Base-by-base conservation (phyloP, 2,797 vertebrate genomes). In the Pangasius djambal region DNA sequence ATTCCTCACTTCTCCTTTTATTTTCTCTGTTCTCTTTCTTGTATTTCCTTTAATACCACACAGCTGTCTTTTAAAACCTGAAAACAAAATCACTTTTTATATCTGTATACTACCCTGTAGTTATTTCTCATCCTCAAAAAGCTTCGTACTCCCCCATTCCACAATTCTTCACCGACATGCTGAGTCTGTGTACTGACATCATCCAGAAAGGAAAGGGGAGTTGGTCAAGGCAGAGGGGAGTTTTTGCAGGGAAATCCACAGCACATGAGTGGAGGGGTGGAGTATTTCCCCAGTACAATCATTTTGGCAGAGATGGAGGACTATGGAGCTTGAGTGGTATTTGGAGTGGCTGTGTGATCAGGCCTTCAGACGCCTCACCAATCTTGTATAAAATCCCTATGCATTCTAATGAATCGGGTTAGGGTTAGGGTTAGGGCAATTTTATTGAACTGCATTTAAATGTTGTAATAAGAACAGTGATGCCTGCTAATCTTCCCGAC, bases 241-340 rank as follows among this genome's bases (percentile, higher is more conserved):
- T 52, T 91, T 83, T 89, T 90, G 63, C 7, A 84, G 78, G 87
- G 86, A 65, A 90, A 92, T 83, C 90, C 81, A 91, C 57, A 55
- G 22, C 65, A 44, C 70, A 61, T 28, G 55, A 88, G 83, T 81
- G 61, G 34, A 37, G 69, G 92, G 92, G 93, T 91, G 93, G 93
- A 93, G 92, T 91, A 65, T 59, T 83, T 88, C 88, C 87, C 91
- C 88, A 91, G 92, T 90, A 93, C 95, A 95, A 95, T 95, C 93
- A 94, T 94, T 95, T 92, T 91, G 92, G 94, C 90, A 86, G 89
- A 50, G 57, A 91, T 70, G 74, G 72, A 92, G 37, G 28, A 90
- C 63, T 86, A 93, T 69, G 89, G 88, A 50, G 63, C 91, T 37
- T 65, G 69, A 91, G 18, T 48, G 88, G 75, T 83, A 48, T 83